phyloP scores from a whole-genome alignment of 2,888 invertebrate species.

The Polietes domitor region DNA sequence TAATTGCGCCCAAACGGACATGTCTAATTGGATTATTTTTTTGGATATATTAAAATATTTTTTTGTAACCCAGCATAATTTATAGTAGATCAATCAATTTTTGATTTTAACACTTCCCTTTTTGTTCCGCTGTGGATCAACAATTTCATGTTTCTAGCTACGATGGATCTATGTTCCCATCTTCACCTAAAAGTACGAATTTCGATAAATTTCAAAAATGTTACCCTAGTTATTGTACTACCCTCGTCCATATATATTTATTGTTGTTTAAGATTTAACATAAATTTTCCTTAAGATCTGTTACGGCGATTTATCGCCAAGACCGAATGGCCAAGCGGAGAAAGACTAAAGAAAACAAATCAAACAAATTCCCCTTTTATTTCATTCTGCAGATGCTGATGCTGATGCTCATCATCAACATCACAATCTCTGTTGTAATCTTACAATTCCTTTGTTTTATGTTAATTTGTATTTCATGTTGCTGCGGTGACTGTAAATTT shows the following conservation, averaged over 20 bases:
- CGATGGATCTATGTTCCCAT: no score
- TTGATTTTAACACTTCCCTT: no score
- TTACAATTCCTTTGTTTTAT: constrained; percentile 4
- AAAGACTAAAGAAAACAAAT: neutral
- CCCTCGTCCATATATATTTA: neutral
- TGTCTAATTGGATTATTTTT: no score
- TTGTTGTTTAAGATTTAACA: neutral
- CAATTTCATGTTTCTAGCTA: no score
- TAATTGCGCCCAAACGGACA: no score
- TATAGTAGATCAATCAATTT: no score
- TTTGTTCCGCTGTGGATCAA: no score
- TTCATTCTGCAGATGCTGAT: neutral
- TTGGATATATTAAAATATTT: no score
- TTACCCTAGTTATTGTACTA: neutral
- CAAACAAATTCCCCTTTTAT: neutral
- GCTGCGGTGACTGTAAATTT: neutral
- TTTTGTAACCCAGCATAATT: no score
- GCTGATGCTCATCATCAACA: neutral
- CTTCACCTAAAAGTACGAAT: no score
- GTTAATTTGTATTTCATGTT: constrained; percentile 11
- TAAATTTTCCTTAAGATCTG: constrained; percentile 3
- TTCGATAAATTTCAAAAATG: no score
- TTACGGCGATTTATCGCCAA: constrained; percentile 15
- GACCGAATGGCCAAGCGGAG: neutral
- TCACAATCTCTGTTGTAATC: neutral